phyloP scores from a whole-genome alignment of 1,140 invertebrate genomes.

The Camponotus floridanus region DNA sequence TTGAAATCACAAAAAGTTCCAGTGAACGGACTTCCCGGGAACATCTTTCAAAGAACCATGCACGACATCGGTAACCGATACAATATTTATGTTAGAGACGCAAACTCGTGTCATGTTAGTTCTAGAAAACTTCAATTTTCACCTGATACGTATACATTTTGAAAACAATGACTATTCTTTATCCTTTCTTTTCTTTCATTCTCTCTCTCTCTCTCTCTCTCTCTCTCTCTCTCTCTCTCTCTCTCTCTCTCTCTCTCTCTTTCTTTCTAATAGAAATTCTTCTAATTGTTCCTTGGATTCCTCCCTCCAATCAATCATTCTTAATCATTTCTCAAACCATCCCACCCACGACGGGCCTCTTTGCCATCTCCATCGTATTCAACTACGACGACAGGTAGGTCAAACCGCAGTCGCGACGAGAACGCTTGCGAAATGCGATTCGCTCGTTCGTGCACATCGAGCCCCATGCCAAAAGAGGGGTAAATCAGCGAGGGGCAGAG shows the following conservation, averaged over 20 bases:
- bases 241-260: too few species aligned
- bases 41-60: not conserved
- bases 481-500: slow-evolving; percentile 10
- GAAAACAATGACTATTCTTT: not conserved
- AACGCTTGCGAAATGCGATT: slow-evolving; percentile 40
- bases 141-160: not conserved
- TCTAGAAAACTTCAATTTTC: not conserved
- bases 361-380: slow-evolving; percentile 3
- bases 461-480: not conserved
- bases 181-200: too few species aligned
- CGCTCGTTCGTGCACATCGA: slow-evolving; percentile 8
- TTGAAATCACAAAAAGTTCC: slow-evolving; percentile 11
- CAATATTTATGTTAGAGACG: not conserved
- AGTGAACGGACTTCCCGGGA: not conserved
- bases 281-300: not conserved
- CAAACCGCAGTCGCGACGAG: slow-evolving; percentile 31
- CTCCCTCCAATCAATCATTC: not conserved
- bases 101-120: not conserved
- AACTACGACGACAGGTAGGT: slow-evolving; percentile 10
- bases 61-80: not conserved
- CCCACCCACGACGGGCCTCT: not conserved
- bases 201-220: not conserved
- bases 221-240: too few species aligned
- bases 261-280: not conserved
- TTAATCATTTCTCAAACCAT: slow-evolving; percentile 1